Evolutionary conservation across 2,113 vertebrate species (phyloP).

Genomic region (Paratilapia polleni): DNA sequence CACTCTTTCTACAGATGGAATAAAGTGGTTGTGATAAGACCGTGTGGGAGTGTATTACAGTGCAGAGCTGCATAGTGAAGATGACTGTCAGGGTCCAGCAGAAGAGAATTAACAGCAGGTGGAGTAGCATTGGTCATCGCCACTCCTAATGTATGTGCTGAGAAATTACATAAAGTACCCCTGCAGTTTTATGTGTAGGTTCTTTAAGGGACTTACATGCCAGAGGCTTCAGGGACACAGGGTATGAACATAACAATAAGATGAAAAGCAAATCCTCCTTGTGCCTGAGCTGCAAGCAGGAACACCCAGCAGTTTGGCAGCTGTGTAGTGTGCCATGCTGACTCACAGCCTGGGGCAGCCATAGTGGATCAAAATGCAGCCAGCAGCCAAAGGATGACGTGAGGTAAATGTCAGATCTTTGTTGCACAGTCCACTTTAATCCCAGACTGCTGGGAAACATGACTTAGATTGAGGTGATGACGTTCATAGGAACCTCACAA

Average conservation of each 20-base stretch:
- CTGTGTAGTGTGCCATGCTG: slow-evolving; percentile 51
- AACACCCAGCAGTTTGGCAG: slow-evolving; percentile 47
- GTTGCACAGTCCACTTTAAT: slow-evolving; percentile 19
- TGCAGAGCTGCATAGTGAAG: slow-evolving; percentile 33
- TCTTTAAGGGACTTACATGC: neutral
- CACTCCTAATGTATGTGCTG: neutral
- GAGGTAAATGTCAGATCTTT: slow-evolving; percentile 43
- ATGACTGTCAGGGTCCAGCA: slow-evolving; percentile 52
- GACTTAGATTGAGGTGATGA: neutral
- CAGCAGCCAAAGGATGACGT: slow-evolving; percentile 30
- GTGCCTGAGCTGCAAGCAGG: slow-evolving; percentile 19
- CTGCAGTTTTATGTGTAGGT: neutral
- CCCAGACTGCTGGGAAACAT: neutral
- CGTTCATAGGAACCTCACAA: neutral
- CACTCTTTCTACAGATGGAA: slow-evolving; percentile 62
- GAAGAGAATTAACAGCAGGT: slow-evolving; percentile 56
- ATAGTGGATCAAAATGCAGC: slow-evolving; percentile 51
- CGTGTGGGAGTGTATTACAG: slow-evolving; percentile 70
- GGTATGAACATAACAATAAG: slow-evolving; percentile 3
- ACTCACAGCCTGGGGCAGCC: slow-evolving; percentile 53
- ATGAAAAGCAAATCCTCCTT: slow-evolving; percentile 23
- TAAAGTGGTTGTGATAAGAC: slow-evolving; percentile 65
- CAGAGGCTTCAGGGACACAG: neutral
- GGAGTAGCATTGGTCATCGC: slow-evolving; percentile 39
- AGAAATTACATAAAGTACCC: slow-evolving; percentile 19